Evolutionary conservation across 2,113 vertebrate species (phyloP).

Genomic region (Saccopteryx bilineata): DNA sequence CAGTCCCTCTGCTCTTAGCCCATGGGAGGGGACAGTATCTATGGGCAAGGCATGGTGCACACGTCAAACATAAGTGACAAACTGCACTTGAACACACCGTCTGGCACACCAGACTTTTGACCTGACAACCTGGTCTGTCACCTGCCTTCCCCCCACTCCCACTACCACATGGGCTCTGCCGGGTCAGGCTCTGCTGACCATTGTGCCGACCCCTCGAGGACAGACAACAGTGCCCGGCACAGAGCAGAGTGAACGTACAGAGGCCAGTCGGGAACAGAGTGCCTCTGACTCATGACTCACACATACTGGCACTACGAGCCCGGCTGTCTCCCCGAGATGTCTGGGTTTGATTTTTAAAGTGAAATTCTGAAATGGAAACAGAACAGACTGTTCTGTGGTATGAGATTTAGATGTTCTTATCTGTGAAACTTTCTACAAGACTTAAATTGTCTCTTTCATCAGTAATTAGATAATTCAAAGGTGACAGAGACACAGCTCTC

Average conservation of each 20-base stretch:
- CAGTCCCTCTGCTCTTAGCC: accelerated
- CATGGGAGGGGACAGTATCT: accelerated
- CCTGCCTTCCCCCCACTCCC: neutral
- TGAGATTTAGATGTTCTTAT: neutral
- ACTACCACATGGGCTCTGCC: accelerated
- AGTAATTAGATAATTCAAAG: neutral
- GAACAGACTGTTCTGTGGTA: neutral
- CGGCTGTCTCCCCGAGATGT: neutral
- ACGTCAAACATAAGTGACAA: accelerated
- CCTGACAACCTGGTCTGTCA: accelerated
- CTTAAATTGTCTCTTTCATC: neutral
- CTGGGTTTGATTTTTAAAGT: neutral
- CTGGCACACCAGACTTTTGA: accelerated
- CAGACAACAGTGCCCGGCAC: neutral
- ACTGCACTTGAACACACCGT: neutral
- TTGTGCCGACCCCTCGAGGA: neutral
- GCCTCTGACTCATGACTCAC: neutral
- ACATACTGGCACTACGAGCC: accelerated
- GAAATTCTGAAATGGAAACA: neutral
- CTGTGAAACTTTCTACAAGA: neutral
- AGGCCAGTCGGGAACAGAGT: too few species aligned
- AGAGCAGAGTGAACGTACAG: neutral
- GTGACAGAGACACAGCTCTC: neutral
- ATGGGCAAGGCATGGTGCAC: neutral
- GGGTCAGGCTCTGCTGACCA: accelerated